Conservation (phyloP, 1,140 invertebrate genomes). For the Diorhabda carinulata region DNA sequence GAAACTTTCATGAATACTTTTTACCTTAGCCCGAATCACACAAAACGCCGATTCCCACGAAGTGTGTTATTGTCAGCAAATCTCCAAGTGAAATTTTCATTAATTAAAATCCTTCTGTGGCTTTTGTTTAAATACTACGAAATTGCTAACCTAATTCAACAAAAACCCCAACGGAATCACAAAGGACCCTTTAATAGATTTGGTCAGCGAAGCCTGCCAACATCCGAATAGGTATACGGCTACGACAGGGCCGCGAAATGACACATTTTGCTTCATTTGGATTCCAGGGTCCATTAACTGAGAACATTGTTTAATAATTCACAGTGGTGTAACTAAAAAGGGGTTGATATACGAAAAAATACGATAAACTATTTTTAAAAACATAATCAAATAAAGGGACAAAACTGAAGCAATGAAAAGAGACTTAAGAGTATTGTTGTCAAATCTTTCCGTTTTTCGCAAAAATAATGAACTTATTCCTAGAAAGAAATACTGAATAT, state of each 20-base stretch:
- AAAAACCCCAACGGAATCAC: constrained; percentile 7
- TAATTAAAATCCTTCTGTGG: neutral
- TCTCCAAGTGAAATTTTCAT: neutral
- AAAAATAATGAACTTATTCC: no score
- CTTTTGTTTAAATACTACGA: constrained; percentile 2
- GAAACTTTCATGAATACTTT: neutral
- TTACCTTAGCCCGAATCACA: neutral
- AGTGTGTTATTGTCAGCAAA: neutral
- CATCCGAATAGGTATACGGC: neutral
- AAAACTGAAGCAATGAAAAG: no score
- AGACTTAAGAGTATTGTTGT: no score
- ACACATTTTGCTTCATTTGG: constrained; percentile 9
- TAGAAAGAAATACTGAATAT: no score
- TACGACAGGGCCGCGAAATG: constrained; percentile 1
- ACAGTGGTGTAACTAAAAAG: no score
- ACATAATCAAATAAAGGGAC: no score
- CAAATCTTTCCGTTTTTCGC: no score
- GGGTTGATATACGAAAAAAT: no score
- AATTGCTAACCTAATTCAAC: constrained; percentile 7
- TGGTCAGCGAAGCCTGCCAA: constrained; percentile 3
- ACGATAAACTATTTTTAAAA: no score
- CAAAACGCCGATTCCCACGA: neutral
- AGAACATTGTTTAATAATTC: neutral
- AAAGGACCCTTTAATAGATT: constrained; percentile 14
- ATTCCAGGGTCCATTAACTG: constrained; percentile 1